A percentile compares a stretch with the other conserved stretches of the same genome.
Conservation (phyloP, 1,140 invertebrate species). For the Apis dorsata region DNA sequence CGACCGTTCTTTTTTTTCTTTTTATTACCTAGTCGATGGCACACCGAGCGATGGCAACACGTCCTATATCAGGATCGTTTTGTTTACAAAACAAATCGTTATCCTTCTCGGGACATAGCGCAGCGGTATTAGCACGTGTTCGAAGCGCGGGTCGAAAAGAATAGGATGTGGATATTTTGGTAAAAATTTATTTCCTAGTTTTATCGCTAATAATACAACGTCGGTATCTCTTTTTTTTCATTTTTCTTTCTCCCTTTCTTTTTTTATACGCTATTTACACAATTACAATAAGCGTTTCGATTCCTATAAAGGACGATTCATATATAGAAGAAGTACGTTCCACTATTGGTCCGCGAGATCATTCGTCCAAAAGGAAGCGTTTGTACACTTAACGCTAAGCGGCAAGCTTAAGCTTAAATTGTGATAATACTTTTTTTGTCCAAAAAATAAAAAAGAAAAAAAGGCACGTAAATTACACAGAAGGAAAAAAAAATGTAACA, state of each 20-base stretch:
- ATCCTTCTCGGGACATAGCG: not conserved
- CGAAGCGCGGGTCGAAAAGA: not conserved
- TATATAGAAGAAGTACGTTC: no score
- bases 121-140: no score
- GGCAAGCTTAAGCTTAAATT: no score
- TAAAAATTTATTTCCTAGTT: constrained; percentile 30
- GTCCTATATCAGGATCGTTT: not conserved
- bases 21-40: no score
- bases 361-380: not conserved
- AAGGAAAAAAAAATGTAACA: constrained; percentile 2
- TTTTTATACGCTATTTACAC: constrained; percentile 11
- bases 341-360: no score
- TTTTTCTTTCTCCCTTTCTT: no score
- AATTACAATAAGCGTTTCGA: no score
- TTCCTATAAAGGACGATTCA: no score
- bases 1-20: not conserved
- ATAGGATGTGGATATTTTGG: no score
- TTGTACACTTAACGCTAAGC: no score
- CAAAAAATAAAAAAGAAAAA: not conserved
- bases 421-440: constrained; percentile 11
- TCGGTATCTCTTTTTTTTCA: no score
- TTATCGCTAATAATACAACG: not conserved
- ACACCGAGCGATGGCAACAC: not conserved
- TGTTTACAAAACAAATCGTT: not conserved
- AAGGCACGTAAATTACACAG: not conserved